Conservation (phyloP, 2,797 vertebrate species). For the Rhabdophis nuchalis region DNA sequence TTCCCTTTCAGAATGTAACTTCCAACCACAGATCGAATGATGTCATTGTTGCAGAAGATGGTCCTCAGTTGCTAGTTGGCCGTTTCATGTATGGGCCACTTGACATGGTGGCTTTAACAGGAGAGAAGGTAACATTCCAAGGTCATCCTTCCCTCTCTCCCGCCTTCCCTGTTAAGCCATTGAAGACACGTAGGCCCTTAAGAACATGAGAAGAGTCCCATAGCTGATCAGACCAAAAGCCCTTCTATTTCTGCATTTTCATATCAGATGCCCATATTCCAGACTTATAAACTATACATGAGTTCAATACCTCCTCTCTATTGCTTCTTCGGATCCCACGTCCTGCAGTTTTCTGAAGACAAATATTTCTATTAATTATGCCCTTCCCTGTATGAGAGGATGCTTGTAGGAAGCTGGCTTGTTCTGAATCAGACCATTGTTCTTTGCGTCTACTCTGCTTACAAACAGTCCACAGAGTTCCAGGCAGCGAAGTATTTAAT, state of each 20-base stretch:
- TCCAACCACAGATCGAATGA: slow-evolving; percentile 96
- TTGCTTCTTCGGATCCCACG: background rate
- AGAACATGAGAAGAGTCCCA: background rate
- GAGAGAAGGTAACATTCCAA: slow-evolving; percentile 87
- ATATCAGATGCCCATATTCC: background rate
- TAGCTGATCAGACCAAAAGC: background rate
- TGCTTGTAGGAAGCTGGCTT: background rate
- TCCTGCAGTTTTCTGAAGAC: background rate
- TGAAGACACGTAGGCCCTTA: background rate
- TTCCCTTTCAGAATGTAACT: slow-evolving; percentile 85
- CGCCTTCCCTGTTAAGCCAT: background rate
- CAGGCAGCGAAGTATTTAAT: background rate
- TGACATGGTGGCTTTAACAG: slow-evolving; percentile 97
- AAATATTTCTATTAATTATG: background rate
- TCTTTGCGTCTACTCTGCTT: background rate
- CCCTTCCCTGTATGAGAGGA: background rate
- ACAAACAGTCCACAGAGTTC: background rate
- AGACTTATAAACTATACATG: background rate
- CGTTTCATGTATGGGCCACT: slow-evolving; percentile 98
- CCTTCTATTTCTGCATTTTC: background rate
- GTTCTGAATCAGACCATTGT: background rate
- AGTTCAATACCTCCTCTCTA: background rate
- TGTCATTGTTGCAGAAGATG: slow-evolving; percentile 87
- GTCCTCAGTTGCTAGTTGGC: slow-evolving; percentile 88
- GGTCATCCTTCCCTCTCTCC: background rate